phyloP scores from a whole-genome alignment of 2,797 vertebrate species.

The Pagetopsis macropterus region DNA sequence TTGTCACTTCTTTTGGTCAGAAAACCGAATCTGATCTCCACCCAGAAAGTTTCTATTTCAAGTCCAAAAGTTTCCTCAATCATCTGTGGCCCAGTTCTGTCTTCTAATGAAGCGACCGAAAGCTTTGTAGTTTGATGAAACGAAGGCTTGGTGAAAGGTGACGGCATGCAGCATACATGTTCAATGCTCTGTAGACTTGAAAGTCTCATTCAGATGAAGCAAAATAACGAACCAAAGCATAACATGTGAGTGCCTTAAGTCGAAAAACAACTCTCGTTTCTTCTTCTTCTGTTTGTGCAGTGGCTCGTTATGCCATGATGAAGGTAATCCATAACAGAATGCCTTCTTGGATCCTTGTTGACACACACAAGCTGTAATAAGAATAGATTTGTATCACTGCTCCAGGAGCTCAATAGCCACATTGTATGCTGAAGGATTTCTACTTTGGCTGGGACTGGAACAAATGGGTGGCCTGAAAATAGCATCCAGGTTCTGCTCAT shows the following conservation, averaged over 20 bases:
- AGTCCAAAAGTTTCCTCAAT: slow-evolving; percentile 51
- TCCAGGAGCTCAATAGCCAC: slow-evolving; percentile 62
- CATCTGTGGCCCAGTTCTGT: slow-evolving; percentile 66
- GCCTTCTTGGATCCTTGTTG: slow-evolving; percentile 38
- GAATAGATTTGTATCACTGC: slow-evolving; percentile 69
- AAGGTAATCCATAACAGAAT: slow-evolving; percentile 66
- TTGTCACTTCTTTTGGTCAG: slow-evolving; percentile 59
- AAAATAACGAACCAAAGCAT: slow-evolving; percentile 49
- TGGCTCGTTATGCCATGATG: slow-evolving; percentile 41
- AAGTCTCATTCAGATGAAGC: slow-evolving; percentile 49
- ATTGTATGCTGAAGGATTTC: slow-evolving; percentile 67
- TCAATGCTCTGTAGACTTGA: slow-evolving; percentile 45
- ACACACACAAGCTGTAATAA: slow-evolving; percentile 63
- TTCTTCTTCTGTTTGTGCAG: slow-evolving; percentile 38
- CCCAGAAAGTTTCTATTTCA: slow-evolving; percentile 45
- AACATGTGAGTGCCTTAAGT: slow-evolving; percentile 26
- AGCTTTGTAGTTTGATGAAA: slow-evolving; percentile 77
- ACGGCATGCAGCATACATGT: slow-evolving; percentile 57
- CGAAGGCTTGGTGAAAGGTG: slow-evolving; percentile 58
- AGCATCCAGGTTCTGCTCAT: slow-evolving; percentile 65
- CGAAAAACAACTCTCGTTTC: slow-evolving; percentile 29
- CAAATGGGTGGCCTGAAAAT: slow-evolving; percentile 70
- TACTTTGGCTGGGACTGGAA: slow-evolving; percentile 47
- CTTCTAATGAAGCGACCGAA: slow-evolving; percentile 59
- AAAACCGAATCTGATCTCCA: slow-evolving; percentile 61